Evolutionary conservation across 2,888 invertebrate species (phyloP), one percentile per base, ranked within the genome.

Genomic region (Venusia cambrica): DNA sequence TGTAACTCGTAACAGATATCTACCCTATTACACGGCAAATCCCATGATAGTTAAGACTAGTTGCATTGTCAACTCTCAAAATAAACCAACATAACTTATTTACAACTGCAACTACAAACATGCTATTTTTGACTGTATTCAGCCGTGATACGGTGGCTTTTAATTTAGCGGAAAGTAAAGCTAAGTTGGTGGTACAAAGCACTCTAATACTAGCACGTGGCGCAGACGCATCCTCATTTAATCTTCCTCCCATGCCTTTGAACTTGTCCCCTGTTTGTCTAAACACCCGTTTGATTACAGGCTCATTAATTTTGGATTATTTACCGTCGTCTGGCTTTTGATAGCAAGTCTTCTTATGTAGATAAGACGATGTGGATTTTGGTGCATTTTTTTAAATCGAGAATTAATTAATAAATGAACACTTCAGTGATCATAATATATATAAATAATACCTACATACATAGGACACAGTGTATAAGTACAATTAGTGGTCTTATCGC

Each of bases 231-330:
- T 60, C 60, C 57, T 51, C 74, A 76, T 76, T 75, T 80, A 77
- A 81, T 78, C 76, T 75, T 69, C 73, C 52, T 72, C 73, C 77
- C 67, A 54, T 58, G 63, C 69, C 77, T 85, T 85, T 84, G 84
- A 84, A 51, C 39, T 48, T 79, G 79, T 78, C 75, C 73, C 63
- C 63, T 77, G 81, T 79, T 81, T 81, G 75, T 76, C 67, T 76
- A 83, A 83, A 79, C 75, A 66, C 62, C 67, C 64, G 65, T 80
- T 81, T 80, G 79, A 84, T 85, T 80, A 84, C 75, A 67, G 67
- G 64, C 73, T 79, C 80, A 84, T 84, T 81, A 81, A 79, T 80
- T 74, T 83, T 78, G 73, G 77, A 83, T 77, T 81, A 80, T 81
- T 80, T 80, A 71, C 75, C 58, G 62, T 35, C 44, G 56, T 43